phyloP scores from a whole-genome alignment of 2,797 vertebrate species.

The Sebastiscus tertius region DNA sequence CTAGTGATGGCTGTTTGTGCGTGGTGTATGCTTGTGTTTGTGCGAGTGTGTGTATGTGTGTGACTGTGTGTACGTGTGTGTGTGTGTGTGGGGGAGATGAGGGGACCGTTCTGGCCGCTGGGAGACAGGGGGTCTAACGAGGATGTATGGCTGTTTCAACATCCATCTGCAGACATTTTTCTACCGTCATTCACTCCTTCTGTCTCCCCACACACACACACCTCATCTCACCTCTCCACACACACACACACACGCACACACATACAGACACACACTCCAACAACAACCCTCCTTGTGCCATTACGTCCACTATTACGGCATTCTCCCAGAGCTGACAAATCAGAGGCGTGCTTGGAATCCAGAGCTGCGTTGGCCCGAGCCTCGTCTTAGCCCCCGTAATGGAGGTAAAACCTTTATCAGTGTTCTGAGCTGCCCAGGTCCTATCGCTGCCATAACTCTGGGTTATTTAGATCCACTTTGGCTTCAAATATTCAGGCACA shows the following conservation, averaged over 20 bases:
- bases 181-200: conserved; percentile 70
- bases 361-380: conserved; percentile 45
- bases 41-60: neutral
- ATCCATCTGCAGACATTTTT: conserved; percentile 78
- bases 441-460: conserved; percentile 39
- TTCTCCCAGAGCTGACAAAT: conserved; percentile 76
- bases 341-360: conserved; percentile 63
- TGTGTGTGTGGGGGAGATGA: conserved; percentile 32
- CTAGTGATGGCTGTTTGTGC: neutral
- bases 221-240: conserved; percentile 38
- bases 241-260: conserved; percentile 22
- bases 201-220: conserved; percentile 47
- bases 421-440: conserved; percentile 33
- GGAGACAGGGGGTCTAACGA: conserved; percentile 77
- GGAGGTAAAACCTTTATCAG: conserved; percentile 71
- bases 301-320: conserved; percentile 76
- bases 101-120: conserved; percentile 42
- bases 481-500: conserved; percentile 40
- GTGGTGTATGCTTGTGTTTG: neutral
- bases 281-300: conserved; percentile 63
- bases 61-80: neutral
- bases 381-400: conserved; percentile 54
- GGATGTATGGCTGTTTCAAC: conserved; percentile 81
- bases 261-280: conserved; percentile 32
- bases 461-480: conserved; percentile 59